Evolutionary conservation across 2,888 invertebrate species (phyloP).

Genomic region (Acanthosepion lycidas): DNA sequence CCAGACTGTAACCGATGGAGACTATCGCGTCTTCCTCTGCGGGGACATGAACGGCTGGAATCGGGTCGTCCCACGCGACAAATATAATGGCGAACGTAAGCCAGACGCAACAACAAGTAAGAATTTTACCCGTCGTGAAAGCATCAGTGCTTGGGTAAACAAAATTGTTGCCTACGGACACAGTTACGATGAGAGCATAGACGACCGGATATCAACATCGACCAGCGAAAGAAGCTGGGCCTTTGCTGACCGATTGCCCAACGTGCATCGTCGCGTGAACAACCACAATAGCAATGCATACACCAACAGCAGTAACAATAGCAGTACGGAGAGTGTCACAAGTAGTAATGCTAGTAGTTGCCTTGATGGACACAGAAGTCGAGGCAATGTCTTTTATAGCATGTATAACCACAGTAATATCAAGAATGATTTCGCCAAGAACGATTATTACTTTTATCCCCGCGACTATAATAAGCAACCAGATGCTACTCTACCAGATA

Average conservation of each 20-base stretch:
- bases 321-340: neutral
- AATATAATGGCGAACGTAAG: neutral
- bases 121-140: neutral
- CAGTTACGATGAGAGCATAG: neutral
- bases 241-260: neutral
- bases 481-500: neutral
- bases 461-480: neutral
- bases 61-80: neutral
- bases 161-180: neutral
- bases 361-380: neutral
- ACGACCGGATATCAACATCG: neutral
- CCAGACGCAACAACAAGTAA: neutral
- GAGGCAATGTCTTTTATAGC: neutral
- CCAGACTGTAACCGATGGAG: neutral
- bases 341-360: neutral
- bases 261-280: neutral
- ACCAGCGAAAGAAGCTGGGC: neutral
- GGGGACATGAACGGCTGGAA: neutral
- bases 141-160: neutral
- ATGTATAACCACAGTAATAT: slow-evolving; percentile 16
- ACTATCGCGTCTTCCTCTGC: neutral
- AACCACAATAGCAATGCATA: neutral
- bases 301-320: neutral
- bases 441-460: neutral
- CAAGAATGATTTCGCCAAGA: neutral